Conservation (phyloP, 2,888 invertebrate species). For the Salticus scenicus region DNA sequence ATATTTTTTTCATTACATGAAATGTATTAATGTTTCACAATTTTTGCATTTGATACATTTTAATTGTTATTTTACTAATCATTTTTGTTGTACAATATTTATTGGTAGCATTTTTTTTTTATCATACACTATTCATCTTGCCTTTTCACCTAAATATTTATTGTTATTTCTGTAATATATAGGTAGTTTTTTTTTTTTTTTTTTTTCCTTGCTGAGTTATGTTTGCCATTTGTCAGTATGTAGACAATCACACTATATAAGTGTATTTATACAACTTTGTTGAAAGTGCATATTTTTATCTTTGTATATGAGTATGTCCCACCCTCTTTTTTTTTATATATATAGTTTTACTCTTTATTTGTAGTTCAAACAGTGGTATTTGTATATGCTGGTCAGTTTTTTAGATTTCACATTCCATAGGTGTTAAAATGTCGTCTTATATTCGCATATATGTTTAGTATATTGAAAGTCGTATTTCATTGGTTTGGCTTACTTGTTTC, state of each 20-base stretch:
- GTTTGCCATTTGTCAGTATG: conserved; percentile 37
- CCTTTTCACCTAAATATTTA: not conserved
- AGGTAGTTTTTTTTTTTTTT: too few species aligned
- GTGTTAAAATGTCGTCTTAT: conserved; percentile 10
- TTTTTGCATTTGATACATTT: too few species aligned
- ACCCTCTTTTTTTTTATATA: too few species aligned
- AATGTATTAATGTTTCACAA: too few species aligned
- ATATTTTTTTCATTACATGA: too few species aligned
- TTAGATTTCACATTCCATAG: conserved; percentile 56
- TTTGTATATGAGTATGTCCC: conserved; percentile 32
- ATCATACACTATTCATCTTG: not conserved
- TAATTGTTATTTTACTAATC: too few species aligned
- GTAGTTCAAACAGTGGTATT: conserved; percentile 17
- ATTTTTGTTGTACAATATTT: too few species aligned
- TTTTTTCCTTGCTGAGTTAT: too few species aligned
- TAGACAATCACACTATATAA: conserved; percentile 59
- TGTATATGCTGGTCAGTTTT: conserved; percentile 25
- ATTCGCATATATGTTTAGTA: not conserved
- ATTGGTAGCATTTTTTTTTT: too few species aligned
- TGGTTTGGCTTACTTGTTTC: conserved; percentile 6
- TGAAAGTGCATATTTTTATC: conserved; percentile 42
- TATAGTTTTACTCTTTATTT: conserved; percentile 19
- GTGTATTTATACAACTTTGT: conserved; percentile 38
- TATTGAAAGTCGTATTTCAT: conserved; percentile 15
- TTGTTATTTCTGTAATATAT: too few species aligned